A percentile compares a stretch with the other conserved stretches of the same genome.
These are phyloP conservation scores for Amphibalanus amphitrite DNA, from an alignment of 1,140 invertebrate species.

Conservation along the genomic window DNA sequence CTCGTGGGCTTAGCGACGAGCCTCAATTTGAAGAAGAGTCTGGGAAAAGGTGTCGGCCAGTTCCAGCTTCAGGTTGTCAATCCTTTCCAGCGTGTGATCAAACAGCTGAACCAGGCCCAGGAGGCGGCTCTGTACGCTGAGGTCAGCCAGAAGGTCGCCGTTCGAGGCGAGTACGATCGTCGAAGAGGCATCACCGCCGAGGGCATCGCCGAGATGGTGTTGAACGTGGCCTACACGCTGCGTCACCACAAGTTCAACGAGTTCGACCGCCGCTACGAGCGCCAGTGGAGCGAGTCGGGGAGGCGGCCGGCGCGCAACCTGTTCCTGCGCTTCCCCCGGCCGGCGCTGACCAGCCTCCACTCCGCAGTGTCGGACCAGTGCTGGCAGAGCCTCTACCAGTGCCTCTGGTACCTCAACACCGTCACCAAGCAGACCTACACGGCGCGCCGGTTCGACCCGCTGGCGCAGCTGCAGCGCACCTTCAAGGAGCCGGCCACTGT, in stretches of 20 bases:
- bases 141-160: neutral
- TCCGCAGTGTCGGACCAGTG: neutral
- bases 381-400: slow-evolving; percentile 1
- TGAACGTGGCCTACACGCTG: slow-evolving; percentile 38
- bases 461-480: neutral
- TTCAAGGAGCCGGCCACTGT: neutral
- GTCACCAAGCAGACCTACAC: neutral
- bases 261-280: slow-evolving; percentile 34
- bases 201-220: neutral
- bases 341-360: neutral
- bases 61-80: neutral
- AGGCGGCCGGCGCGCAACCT: neutral
- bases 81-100: neutral
- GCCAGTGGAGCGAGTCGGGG: neutral
- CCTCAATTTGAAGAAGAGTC: no score
- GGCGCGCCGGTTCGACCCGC: neutral
- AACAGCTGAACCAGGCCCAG: neutral
- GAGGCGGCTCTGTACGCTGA: slow-evolving; percentile 1
- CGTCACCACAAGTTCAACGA: slow-evolving; percentile 42
- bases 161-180: neutral
- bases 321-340: neutral
- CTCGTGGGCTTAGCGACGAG: no score
- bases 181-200: neutral
- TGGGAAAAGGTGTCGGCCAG: neutral
- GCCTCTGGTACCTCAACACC: neutral